Evolutionary conservation across 2,888 invertebrate genomes (phyloP).

Genomic region (Andrena haemorrhoa): DNA sequence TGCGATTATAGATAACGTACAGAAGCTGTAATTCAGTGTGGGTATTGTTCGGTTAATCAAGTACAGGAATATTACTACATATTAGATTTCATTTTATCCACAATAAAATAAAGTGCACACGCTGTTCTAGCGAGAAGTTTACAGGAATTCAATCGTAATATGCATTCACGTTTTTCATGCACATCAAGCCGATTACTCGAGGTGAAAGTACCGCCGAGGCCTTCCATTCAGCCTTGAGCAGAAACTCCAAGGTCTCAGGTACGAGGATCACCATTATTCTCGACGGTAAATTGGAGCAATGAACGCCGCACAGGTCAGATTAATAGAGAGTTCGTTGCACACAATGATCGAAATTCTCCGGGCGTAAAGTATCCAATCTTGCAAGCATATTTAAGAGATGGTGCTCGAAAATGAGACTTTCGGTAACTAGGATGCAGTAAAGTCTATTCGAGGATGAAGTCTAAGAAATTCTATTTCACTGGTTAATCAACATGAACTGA

Average conservation of each 20-base stretch:
- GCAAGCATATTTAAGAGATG: neutral
- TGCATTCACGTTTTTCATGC: neutral
- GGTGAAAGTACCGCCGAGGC: conserved; percentile 32
- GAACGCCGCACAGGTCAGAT: neutral
- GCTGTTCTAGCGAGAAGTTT: neutral
- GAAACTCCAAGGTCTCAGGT: conserved; percentile 28
- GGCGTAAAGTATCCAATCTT: neutral
- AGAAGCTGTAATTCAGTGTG: no score
- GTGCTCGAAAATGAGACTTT: neutral
- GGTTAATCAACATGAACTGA: neutral
- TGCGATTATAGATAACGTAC: no score
- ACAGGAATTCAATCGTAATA: conserved; percentile 8
- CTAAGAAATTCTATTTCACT: neutral
- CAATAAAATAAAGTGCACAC: neutral
- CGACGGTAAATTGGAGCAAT: neutral
- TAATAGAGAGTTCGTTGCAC: neutral
- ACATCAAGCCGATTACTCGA: neutral
- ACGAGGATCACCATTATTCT: conserved; percentile 10
- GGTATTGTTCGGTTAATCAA: no score
- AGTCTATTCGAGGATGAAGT: neutral
- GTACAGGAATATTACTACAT: no score
- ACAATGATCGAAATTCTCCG: neutral
- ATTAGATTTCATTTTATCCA: neutral
- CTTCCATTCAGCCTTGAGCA: conserved; percentile 8
- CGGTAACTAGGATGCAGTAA: neutral